Percentiles rank a stretch among this genome's conserved stretches.
These are phyloP conservation scores for Megathymus violae DNA, from an alignment of 1,140 invertebrate species.

Conservation along the genomic window DNA sequence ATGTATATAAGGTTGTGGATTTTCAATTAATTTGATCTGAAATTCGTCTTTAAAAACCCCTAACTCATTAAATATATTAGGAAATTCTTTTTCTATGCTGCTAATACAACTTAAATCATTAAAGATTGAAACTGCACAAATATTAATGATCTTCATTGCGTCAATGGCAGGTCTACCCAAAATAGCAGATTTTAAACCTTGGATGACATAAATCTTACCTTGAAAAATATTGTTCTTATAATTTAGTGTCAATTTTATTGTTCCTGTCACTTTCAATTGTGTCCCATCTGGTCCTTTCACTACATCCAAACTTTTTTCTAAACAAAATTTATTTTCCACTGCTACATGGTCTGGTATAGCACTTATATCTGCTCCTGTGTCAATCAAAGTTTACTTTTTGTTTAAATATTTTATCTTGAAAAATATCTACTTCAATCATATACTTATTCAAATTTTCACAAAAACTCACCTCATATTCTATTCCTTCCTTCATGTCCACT, in stretches of 20 bases:
- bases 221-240: slow-evolving; percentile 12
- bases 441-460: slow-evolving; percentile 1
- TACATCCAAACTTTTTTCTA: not conserved
- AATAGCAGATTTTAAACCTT: slow-evolving; percentile 13
- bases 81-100: slow-evolving; percentile 10
- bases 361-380: slow-evolving; percentile 20
- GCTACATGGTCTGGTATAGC: slow-evolving; percentile 4
- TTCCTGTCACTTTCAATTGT: not conserved
- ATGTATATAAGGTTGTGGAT: slow-evolving; percentile 5
- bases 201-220: slow-evolving; percentile 27
- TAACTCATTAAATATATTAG: slow-evolving; percentile 18
- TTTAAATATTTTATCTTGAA: not conserved
- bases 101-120: too few relatives aligned
- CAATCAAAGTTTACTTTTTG: slow-evolving; percentile 8
- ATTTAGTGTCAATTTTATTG: not conserved
- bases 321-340: not conserved
- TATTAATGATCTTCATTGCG: too few relatives aligned
- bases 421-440: slow-evolving; percentile 3
- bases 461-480: slow-evolving; percentile 11
- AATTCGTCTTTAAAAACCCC: too few relatives aligned
- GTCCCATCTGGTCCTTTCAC: slow-evolving; percentile 12
- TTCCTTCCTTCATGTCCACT: not conserved
- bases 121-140: too few relatives aligned
- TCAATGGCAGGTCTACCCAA: slow-evolving; percentile 18
- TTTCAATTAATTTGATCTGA: slow-evolving; percentile 1